Evolutionary conservation across 2,797 vertebrate species (phyloP), one percentile per base, ranked within the genome.

Genomic region (Hirundo rustica): DNA sequence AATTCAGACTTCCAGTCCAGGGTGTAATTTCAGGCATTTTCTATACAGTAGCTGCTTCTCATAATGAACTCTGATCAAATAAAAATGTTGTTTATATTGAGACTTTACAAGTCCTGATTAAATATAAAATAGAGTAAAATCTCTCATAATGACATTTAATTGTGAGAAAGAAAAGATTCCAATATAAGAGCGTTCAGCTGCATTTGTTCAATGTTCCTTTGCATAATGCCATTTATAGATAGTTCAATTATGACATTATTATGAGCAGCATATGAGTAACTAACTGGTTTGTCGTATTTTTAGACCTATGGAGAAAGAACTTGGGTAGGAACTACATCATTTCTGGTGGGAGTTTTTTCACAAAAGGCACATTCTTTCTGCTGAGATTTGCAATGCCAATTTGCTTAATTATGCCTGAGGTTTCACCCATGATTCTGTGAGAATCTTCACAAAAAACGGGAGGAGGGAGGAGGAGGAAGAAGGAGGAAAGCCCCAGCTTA

Each of bases 101-200:
- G 97, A 97, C 95, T 97, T 98, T 97, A 95, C 97, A 97, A 97
- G 96, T 98, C 97, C 97, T 98, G 97, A 97, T 97, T 97, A 97
- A 88, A 38, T 97, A 97, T 97, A 97, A 97, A 97, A 98, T 97
- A 97, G 97, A 96, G 96, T 97, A 96, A 97, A 97, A 97, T 97
- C 97, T 96, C 94, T 98, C 98, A 95, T 98, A 98, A 98, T 97
- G 96, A 97, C 96, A 97, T 98, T 97, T 98, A 98, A 98, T 98
- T 97, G 97, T 96, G 96, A 97, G 97, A 97, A 96, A 97, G 96
- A 97, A 97, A 97, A 96, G 96, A 96, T 98, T 96, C 95, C 97
- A 96, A 94, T 95, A 96, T 97, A 96, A 97, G 96, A 97, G 96
- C 84, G 58, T 97, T 98, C 97, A 97, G 97, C 95, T 97, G 95